Evolutionary conservation across 2,113 vertebrate genomes (phyloP), one percentile per base, ranked within the genome.

Genomic region (Mola mola): DNA sequence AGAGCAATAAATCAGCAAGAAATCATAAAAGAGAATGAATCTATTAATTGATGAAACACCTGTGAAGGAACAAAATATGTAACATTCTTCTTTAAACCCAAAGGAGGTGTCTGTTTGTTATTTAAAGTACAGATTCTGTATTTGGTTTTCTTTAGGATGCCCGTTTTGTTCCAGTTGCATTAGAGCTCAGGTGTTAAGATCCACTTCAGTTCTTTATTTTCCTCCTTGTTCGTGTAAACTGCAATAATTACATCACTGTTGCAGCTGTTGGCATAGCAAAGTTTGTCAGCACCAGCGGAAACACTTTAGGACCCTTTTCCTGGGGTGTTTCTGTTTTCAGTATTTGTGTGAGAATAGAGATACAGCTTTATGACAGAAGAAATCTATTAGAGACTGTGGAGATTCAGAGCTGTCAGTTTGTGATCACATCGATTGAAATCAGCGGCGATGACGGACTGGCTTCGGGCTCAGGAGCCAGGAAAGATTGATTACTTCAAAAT

Each of bases 171-270:
- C 38, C 40, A 51, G 34, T 34, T n/a, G 17, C 33, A 38, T 16
- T 19, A 80, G 43, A 72, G 48, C 56, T 48, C 38, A 59, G 40
- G 49, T 56, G 46, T 8, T 22, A 21, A 20, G 43, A 74, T n/a
- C n/a, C n/a, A n/a, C n/a, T n/a, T n/a, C 40, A 47, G 36, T 1
- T 57, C 22, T 37, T 44, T 15, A 8, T 53, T 46, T 56, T 48
- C 20, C 31, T 44, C n/a, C 31, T 31, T 64, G 37, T 20, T 82
- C 12, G 13, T 86, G 79, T 78, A 74, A 78, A 78, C 65, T 79
- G 52, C 65, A 82, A 74, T 77, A 62, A 67, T 20, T 38, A 25
- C 59, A 42, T 42, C 67, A 57, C 33, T 33, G 57, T 51, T 49
- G 24, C 75, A 67, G 49, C 69, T 34, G 43, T 40, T 41, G 6